Percentiles rank a stretch among this genome's conserved stretches.
Conservation (phyloP, 2,797 vertebrate species). For the Sphenodon punctatus region DNA sequence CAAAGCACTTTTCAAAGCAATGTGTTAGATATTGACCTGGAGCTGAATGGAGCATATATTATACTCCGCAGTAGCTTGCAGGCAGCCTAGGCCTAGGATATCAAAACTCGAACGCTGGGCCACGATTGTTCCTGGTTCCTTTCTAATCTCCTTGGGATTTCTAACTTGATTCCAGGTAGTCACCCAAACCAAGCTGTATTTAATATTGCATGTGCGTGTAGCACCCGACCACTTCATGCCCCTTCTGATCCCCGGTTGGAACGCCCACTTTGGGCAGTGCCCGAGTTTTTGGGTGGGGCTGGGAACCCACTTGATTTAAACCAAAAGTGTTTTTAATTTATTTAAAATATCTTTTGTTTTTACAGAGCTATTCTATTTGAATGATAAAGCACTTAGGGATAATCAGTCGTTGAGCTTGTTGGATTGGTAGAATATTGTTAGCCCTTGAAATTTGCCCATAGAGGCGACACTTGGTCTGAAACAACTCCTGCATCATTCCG, state of each 20-base stretch:
- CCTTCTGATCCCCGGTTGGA: no score
- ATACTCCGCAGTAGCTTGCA: not conserved
- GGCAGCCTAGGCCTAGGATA: not conserved
- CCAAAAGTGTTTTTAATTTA: slow-evolving; percentile 5
- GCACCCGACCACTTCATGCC: no score
- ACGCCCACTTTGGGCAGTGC: not conserved
- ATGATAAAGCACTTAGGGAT: not conserved
- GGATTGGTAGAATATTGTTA: slow-evolving; percentile 29
- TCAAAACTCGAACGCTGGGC: not conserved
- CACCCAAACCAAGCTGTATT: not conserved
- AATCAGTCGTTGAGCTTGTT: slow-evolving; percentile 1
- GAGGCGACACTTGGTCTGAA: not conserved
- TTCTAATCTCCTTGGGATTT: not conserved
- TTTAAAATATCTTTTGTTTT: slow-evolving; percentile 19
- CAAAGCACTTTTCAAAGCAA: not conserved
- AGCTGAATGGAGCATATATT: not conserved
- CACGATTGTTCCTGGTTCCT: not conserved
- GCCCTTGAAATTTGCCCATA: slow-evolving; percentile 28
- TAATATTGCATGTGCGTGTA: not conserved
- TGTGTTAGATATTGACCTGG: not conserved
- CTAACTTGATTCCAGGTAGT: not conserved
- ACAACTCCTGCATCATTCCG: slow-evolving; percentile 15
- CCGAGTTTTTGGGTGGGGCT: slow-evolving; percentile 4
- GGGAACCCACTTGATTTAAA: slow-evolving; percentile 9
- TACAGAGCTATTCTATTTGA: slow-evolving; percentile 17